Conservation (phyloP, 2,888 invertebrate genomes). For the Limnephilus rhombicus region DNA sequence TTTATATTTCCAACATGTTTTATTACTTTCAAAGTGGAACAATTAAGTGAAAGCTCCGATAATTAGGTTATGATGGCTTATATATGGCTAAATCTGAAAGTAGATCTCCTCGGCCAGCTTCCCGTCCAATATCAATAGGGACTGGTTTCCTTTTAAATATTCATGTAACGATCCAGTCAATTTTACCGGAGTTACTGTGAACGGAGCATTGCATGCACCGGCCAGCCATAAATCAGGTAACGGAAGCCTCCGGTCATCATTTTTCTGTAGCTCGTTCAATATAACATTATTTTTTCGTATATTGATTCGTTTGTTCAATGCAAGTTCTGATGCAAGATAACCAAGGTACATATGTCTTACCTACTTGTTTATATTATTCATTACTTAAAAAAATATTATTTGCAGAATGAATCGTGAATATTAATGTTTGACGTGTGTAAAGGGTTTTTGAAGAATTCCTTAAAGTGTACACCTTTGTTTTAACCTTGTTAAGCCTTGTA, state of each 20-base stretch:
- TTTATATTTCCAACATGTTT: slow-evolving; percentile 27
- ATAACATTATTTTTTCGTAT: background rate
- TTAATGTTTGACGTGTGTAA: background rate
- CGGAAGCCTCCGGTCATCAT: slow-evolving; percentile 33
- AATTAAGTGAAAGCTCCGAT: slow-evolving; percentile 51
- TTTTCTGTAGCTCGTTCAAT: background rate
- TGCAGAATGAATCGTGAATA: background rate
- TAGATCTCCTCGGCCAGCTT: slow-evolving; percentile 27
- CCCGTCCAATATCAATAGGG: slow-evolving; percentile 44
- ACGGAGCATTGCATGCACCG: background rate
- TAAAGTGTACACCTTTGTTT: background rate
- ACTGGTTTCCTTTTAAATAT: slow-evolving; percentile 57
- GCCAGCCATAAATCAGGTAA: slow-evolving; percentile 9
- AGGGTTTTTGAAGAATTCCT: background rate
- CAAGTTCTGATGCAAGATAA: background rate
- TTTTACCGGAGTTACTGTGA: slow-evolving; percentile 36
- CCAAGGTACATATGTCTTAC: background rate
- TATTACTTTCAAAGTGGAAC: slow-evolving; percentile 22
- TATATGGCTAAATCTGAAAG: slow-evolving; percentile 45
- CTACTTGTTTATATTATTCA: background rate
- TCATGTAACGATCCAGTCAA: slow-evolving; percentile 54
- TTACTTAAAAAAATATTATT: background rate
- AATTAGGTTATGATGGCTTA: slow-evolving; percentile 29
- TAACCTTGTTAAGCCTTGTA: background rate
- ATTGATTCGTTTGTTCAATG: background rate